phyloP scores from a whole-genome alignment of 2,113 vertebrate genomes.

The Rhinolophus ferrumequinum region DNA sequence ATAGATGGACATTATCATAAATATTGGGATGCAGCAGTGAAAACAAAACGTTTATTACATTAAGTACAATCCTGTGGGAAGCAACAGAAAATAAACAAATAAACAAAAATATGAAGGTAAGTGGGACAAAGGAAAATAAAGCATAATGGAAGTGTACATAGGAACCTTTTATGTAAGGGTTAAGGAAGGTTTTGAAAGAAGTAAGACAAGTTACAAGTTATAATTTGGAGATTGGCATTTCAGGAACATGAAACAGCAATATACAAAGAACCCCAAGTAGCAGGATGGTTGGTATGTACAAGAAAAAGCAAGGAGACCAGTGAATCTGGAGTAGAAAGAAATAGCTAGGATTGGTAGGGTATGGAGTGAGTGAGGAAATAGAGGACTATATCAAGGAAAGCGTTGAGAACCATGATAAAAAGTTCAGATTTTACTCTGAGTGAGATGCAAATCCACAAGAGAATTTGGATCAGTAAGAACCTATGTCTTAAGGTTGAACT shows the following conservation, averaged over 20 bases:
- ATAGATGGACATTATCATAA: background rate
- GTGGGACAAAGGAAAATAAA: slow-evolving; percentile 16
- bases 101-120: background rate
- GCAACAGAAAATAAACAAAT: background rate
- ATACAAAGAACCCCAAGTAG: background rate
- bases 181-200: background rate
- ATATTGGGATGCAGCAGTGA: background rate
- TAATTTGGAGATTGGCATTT: background rate
- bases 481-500: background rate
- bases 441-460: background rate
- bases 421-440: background rate
- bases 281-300: background rate
- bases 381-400: background rate
- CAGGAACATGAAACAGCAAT: background rate
- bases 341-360: too few species aligned
- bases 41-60: background rate
- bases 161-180: background rate
- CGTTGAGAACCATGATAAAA: background rate
- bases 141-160: background rate
- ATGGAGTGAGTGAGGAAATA: background rate
- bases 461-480: background rate
- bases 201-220: background rate
- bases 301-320: background rate
- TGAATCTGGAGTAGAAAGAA: background rate
- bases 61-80: background rate